Evolutionary conservation across 2,113 vertebrate genomes (phyloP).

Genomic region (Mandrillus leucophaeus): DNA sequence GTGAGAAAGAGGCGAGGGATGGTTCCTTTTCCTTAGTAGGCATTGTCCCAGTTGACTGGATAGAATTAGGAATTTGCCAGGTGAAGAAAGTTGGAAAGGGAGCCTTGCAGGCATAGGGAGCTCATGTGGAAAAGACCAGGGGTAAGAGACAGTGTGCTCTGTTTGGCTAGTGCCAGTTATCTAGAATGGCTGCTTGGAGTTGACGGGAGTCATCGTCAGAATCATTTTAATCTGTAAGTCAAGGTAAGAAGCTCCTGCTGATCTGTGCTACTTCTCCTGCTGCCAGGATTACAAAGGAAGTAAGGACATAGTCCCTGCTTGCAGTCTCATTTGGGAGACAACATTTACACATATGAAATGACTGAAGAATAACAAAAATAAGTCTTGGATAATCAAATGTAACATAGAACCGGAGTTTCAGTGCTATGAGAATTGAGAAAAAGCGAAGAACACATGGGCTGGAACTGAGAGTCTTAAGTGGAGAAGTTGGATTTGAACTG

Average conservation of each 20-base stretch:
- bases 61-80: neutral
- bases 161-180: neutral
- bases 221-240: neutral
- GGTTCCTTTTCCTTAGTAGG: neutral
- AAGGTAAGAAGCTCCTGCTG: neutral
- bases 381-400: neutral
- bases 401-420: neutral
- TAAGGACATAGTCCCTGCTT: neutral
- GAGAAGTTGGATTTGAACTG: neutral
- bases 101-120: neutral
- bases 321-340: neutral
- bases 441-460: neutral
- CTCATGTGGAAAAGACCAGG: neutral
- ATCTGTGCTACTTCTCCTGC: neutral
- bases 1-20: neutral
- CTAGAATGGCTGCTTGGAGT: neutral
- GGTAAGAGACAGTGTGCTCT: neutral
- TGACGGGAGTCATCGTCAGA: neutral
- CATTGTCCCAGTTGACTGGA: neutral
- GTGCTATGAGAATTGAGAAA: neutral
- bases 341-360: neutral
- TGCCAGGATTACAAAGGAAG: neutral
- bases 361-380: neutral
- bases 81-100: neutral
- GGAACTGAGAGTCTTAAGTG: neutral